Conservation (phyloP, 2,797 vertebrate genomes). For the Lagodon rhomboides region DNA sequence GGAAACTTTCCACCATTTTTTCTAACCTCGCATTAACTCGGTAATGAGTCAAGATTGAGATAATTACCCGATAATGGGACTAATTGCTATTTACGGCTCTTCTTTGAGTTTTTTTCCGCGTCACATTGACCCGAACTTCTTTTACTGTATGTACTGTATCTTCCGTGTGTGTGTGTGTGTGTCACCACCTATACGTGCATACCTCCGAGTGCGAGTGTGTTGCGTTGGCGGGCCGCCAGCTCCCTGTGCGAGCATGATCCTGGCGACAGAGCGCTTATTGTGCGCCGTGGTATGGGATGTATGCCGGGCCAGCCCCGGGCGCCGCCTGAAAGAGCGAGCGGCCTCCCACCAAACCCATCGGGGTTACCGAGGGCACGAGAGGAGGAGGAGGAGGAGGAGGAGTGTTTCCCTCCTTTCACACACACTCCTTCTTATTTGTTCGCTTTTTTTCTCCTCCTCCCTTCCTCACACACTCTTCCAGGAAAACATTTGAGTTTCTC, state of each 20-base stretch:
- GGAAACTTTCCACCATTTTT: background rate
- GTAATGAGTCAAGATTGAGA: background rate
- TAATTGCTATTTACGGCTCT: background rate
- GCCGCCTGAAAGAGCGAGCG: slow-evolving; percentile 66
- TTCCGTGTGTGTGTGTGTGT: slow-evolving; percentile 6
- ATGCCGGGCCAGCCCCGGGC: slow-evolving; percentile 58
- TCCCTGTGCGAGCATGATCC: slow-evolving; percentile 52
- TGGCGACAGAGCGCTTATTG: slow-evolving; percentile 75
- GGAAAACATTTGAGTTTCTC: slow-evolving; percentile 50
- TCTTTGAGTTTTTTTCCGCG: background rate
- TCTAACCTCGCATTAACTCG: background rate
- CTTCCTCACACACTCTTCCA: slow-evolving; percentile 55
- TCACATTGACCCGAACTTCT: background rate
- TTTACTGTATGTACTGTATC: background rate
- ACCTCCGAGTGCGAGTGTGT: slow-evolving; percentile 12
- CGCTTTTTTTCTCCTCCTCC: slow-evolving; percentile 28
- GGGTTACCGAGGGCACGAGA: slow-evolving; percentile 77
- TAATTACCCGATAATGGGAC: no score
- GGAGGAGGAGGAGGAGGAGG: slow-evolving; percentile 33
- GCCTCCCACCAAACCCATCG: slow-evolving; percentile 71
- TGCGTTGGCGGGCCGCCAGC: slow-evolving; percentile 52
- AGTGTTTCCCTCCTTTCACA: slow-evolving; percentile 69
- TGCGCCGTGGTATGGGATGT: slow-evolving; percentile 77
- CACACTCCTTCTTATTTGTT: slow-evolving; percentile 71
- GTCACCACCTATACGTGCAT: slow-evolving; percentile 10